phyloP scores from a whole-genome alignment of 2,113 vertebrate species.

The Clupea harengus region DNA sequence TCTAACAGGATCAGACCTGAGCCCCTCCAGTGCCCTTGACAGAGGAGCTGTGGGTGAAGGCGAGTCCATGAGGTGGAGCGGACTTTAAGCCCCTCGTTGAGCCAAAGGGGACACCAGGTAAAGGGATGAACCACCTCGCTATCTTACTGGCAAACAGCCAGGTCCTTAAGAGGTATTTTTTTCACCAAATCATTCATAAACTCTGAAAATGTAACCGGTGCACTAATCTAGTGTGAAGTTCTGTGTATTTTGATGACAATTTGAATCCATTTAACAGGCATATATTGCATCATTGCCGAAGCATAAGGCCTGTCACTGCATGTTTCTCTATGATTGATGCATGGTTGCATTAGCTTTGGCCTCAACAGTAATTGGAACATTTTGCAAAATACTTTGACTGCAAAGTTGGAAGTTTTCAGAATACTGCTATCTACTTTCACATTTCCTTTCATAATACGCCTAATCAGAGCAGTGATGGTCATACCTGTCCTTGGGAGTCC shows the following conservation, averaged over 20 bases:
- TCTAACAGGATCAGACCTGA: neutral
- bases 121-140: slow-evolving; percentile 3
- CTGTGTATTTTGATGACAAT: neutral
- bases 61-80: slow-evolving; percentile 17
- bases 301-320: neutral
- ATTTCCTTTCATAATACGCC: too few species aligned
- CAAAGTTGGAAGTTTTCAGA: too few species aligned
- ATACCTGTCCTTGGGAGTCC: too few species aligned
- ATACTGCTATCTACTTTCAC: too few species aligned
- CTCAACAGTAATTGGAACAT: too few species aligned
- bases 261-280: too few species aligned
- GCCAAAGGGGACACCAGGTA: neutral
- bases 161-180: neutral
- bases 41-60: neutral
- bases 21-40: neutral
- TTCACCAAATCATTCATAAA: neutral
- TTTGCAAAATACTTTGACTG: too few species aligned
- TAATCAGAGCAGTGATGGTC: too few species aligned
- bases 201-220: neutral
- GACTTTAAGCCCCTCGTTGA: slow-evolving; percentile 51
- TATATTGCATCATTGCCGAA: neutral
- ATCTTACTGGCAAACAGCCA: neutral
- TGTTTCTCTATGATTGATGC: neutral
- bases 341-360: too few species aligned
- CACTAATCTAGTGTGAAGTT: neutral